A percentile compares a stretch with the other conserved stretches of the same genome.
Conservation (phyloP, 53 echinoderm and acorn worm genomes). For the Hippasteria phrygiana region DNA sequence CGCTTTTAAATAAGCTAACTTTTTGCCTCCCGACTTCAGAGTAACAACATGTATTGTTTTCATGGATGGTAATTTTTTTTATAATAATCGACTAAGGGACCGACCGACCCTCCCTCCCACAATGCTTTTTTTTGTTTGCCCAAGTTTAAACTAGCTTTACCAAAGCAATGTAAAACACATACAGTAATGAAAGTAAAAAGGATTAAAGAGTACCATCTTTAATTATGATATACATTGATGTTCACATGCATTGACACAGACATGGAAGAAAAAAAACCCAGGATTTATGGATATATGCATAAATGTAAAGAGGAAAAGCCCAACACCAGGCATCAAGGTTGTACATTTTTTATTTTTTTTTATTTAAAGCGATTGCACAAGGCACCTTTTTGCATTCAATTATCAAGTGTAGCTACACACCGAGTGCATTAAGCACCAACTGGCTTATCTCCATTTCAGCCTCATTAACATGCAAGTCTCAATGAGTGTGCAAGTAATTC, state of each 20-base stretch:
- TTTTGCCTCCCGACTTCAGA: too few species aligned
- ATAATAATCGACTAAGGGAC: too few species aligned
- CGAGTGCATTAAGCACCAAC: background rate
- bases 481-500: too few species aligned
- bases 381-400: background rate
- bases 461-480: background rate
- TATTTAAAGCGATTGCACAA: background rate
- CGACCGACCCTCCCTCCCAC: too few species aligned
- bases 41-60: too few species aligned
- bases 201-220: background rate
- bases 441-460: background rate
- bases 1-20: too few species aligned
- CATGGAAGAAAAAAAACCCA: background rate
- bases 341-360: background rate
- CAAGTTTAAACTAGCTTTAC: too few species aligned
- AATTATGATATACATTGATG: background rate
- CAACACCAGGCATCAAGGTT: background rate
- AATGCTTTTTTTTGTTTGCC: too few species aligned
- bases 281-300: background rate
- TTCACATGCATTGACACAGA: background rate
- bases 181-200: background rate
- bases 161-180: too few species aligned
- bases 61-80: too few species aligned
- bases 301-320: background rate
- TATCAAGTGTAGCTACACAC: background rate